Evolutionary conservation across 1,140 invertebrate genomes (phyloP).

Genomic region (Drosophila nannoptera): DNA sequence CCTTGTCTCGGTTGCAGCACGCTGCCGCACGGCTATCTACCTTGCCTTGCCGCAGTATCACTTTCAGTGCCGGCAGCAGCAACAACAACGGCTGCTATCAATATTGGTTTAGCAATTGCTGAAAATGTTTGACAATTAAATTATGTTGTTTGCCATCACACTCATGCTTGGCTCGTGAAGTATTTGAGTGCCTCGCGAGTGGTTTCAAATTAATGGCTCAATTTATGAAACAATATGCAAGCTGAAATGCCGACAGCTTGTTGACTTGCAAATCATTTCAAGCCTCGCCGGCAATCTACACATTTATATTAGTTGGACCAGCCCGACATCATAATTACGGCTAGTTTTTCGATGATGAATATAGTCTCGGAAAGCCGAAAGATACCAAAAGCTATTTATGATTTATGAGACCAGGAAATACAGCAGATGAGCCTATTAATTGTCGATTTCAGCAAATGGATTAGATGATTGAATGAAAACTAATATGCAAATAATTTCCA

Average conservation of each 20-base stretch:
- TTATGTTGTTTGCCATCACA: slow-evolving; percentile 35
- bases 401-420: no score
- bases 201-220: slow-evolving; percentile 11
- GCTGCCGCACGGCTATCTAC: slow-evolving; percentile 1
- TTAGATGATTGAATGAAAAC: no score
- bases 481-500: no score
- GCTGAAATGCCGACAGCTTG: neutral
- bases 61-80: neutral
- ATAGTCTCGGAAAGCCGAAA: no score
- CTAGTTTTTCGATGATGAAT: no score
- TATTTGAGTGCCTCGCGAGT: slow-evolving; percentile 4
- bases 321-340: no score
- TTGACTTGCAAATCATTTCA: no score
- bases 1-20: slow-evolving; percentile 21
- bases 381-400: no score
- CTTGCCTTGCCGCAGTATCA: slow-evolving; percentile 15
- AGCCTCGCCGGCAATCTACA: no score
- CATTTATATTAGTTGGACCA: no score
- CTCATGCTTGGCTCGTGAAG: slow-evolving; percentile 3
- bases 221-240: neutral
- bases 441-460: no score
- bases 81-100: slow-evolving; percentile 50
- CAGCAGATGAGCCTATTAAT: no score
- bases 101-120: slow-evolving; percentile 56
- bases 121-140: slow-evolving; percentile 64